Conservation (phyloP, 2,888 invertebrate species). For the Philereme transversata region DNA sequence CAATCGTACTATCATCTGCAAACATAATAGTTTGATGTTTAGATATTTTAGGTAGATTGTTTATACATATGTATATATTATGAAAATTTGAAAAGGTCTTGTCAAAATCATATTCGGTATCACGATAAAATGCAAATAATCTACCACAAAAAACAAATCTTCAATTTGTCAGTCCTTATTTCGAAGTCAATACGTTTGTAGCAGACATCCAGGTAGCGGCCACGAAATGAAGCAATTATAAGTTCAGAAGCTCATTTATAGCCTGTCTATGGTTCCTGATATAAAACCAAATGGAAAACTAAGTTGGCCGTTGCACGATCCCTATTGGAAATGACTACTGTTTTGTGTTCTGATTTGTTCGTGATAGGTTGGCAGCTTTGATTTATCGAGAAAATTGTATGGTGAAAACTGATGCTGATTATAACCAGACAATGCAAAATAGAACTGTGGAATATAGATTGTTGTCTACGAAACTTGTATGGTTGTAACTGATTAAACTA, state of each 20-base stretch:
- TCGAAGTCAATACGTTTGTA: slow-evolving; percentile 28
- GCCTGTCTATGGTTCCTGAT: slow-evolving; percentile 77
- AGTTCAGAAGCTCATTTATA: slow-evolving; percentile 80
- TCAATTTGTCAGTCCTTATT: slow-evolving; percentile 20
- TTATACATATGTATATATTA: no score
- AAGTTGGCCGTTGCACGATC: slow-evolving; percentile 64
- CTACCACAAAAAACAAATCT: slow-evolving; percentile 4
- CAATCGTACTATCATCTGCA: no score
- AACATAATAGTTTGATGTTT: no score
- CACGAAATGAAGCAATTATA: slow-evolving; percentile 82
- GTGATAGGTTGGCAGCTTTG: slow-evolving; percentile 6
- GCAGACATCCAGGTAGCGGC: slow-evolving; percentile 56
- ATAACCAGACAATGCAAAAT: no score
- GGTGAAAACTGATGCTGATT: no score
- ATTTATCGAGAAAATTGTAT: slow-evolving; percentile 4
- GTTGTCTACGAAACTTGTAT: neutral
- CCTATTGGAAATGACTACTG: slow-evolving; percentile 47
- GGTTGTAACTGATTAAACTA: slow-evolving; percentile 6
- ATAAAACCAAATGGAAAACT: slow-evolving; percentile 75
- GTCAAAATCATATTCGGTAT: no score
- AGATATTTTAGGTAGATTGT: no score
- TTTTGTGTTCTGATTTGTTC: slow-evolving; percentile 40
- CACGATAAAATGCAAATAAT: no score
- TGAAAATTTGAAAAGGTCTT: no score
- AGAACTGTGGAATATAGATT: neutral